These are phyloP conservation scores for Drosophila gaucha DNA, from an alignment of 2,888 invertebrate genomes.

Conservation along the genomic window DNA sequence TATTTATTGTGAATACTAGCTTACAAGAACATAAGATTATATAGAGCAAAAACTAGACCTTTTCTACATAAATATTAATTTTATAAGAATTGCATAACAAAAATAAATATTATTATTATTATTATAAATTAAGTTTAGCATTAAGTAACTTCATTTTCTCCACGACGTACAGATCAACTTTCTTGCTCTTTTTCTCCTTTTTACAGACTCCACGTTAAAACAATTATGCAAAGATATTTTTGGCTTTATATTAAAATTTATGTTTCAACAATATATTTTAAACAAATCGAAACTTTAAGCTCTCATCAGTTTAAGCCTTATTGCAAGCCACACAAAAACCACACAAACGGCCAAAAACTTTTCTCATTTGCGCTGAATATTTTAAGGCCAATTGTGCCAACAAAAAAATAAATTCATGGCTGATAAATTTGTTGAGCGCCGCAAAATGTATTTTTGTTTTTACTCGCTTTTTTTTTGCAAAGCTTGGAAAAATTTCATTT, in stretches of 20 bases:
- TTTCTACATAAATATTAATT: too few species aligned
- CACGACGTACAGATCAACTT: too few species aligned
- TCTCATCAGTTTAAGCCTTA: conserved; percentile 34
- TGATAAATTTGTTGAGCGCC: conserved; percentile 36
- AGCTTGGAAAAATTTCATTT: conserved; percentile 22
- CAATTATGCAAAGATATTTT: too few species aligned
- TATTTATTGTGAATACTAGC: too few species aligned
- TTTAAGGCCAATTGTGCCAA: conserved; percentile 45
- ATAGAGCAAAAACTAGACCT: too few species aligned
- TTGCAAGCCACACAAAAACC: conserved; percentile 6
- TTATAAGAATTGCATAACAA: too few species aligned
- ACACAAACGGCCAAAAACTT: conserved; percentile 38
- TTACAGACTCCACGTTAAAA: too few species aligned
- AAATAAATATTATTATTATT: too few species aligned
- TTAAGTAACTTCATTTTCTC: too few species aligned
- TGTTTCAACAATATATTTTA: not conserved
- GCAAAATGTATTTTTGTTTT: conserved; percentile 12
- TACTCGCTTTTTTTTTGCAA: not conserved
- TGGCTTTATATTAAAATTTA: not conserved
- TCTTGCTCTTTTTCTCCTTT: too few species aligned
- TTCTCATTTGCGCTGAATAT: conserved; percentile 61
- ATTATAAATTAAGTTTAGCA: too few species aligned
- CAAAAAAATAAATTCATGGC: conserved; percentile 22
- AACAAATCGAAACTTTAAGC: conserved; percentile 17
- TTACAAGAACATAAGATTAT: too few species aligned